Percentiles rank a stretch among this genome's conserved stretches.
Evolutionary conservation across 2,888 invertebrate species (phyloP).

Genomic region (Fabriciana adippe): DNA sequence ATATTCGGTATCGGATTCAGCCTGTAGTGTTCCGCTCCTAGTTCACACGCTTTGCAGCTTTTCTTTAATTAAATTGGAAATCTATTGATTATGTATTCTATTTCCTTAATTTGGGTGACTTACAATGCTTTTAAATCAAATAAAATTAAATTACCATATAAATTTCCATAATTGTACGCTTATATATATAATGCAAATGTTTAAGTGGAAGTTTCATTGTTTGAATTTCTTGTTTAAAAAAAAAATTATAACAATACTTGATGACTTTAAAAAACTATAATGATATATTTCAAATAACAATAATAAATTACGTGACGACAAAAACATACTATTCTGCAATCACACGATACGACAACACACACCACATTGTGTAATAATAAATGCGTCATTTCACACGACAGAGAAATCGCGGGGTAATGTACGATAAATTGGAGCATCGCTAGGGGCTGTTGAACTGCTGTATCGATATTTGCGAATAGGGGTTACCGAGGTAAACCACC

Average conservation of each 20-base stretch:
- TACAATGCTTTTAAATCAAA: background rate
- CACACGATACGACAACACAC: constrained; percentile 35
- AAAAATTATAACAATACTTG: background rate
- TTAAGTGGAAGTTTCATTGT: too few species aligned
- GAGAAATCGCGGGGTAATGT: constrained; percentile 56
- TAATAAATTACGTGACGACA: constrained; percentile 10
- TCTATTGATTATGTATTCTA: constrained; percentile 1
- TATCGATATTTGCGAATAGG: constrained; percentile 44
- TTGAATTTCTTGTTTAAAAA: too few species aligned
- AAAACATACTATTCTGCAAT: constrained; percentile 29
- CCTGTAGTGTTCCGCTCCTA: constrained; percentile 34
- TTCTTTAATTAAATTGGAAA: constrained; percentile 14
- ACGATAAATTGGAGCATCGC: constrained; percentile 58
- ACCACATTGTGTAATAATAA: constrained; percentile 35
- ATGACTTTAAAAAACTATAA: constrained; percentile 8
- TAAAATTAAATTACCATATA: background rate
- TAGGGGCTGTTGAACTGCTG: constrained; percentile 46
- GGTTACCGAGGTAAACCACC: constrained; percentile 47
- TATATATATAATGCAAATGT: too few species aligned
- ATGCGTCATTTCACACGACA: constrained; percentile 42
- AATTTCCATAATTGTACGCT: too few species aligned
- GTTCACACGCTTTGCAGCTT: constrained; percentile 33
- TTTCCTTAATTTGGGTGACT: background rate
- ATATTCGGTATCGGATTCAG: constrained; percentile 49
- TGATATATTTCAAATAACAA: constrained; percentile 7